phyloP scores from a whole-genome alignment of 2,888 invertebrate genomes.

The Hoplodrina ambigua region DNA sequence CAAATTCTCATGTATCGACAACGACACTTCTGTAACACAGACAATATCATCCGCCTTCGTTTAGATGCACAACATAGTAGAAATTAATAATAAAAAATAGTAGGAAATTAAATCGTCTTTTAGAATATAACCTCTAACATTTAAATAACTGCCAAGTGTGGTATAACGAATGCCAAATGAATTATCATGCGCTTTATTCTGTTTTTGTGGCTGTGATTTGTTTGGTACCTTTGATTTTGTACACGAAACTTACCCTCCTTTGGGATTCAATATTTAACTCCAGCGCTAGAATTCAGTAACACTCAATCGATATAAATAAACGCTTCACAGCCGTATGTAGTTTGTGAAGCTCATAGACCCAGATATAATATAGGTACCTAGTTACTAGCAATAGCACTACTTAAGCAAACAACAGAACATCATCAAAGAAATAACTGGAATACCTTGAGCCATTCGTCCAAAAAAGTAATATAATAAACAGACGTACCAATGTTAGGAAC shows the following conservation, averaged over 20 bases:
- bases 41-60: slow-evolving; percentile 44
- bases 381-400: too few relatives aligned
- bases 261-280: too few relatives aligned
- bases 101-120: slow-evolving; percentile 51
- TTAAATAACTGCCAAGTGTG: not conserved
- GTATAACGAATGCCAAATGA: not conserved
- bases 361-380: too few relatives aligned
- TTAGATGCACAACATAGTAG: slow-evolving; percentile 40
- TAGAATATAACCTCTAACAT: slow-evolving; percentile 27
- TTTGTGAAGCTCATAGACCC: not conserved
- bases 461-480: not conserved
- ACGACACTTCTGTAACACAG: slow-evolving; percentile 22
- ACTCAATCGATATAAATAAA: too few relatives aligned
- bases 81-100: slow-evolving; percentile 38
- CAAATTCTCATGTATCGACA: slow-evolving; percentile 12
- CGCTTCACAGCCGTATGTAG: too few relatives aligned
- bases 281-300: too few relatives aligned
- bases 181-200: not conserved
- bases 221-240: too few relatives aligned
- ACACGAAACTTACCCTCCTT: too few relatives aligned
- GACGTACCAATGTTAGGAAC: slow-evolving; percentile 5
- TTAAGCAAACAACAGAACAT: slow-evolving; percentile 17
- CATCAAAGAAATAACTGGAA: slow-evolving; percentile 33
- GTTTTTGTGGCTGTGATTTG: not conserved
- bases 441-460: slow-evolving; percentile 14